These are phyloP conservation scores for Galaxea fascicularis DNA, from an alignment of 92 coral and sea anemone genomes.

Conservation along the genomic window DNA sequence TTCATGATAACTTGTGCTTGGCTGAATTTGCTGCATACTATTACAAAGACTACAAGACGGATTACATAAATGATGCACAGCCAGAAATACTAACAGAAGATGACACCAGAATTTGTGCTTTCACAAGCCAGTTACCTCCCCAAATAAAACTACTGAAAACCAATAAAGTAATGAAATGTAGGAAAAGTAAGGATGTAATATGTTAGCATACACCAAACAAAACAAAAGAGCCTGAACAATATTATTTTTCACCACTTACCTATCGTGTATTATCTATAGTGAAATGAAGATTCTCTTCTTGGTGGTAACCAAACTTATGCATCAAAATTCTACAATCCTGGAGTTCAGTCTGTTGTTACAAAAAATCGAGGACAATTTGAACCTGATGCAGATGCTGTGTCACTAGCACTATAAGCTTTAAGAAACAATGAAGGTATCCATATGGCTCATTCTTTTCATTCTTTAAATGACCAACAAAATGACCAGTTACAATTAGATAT, in stretches of 20 bases:
- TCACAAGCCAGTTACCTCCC: no score
- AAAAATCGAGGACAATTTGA: slow-evolving; percentile 64
- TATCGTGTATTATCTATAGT: slow-evolving; percentile 62
- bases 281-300: slow-evolving; percentile 58
- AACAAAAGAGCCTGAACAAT: slow-evolving; percentile 58
- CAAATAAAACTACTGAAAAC: slow-evolving; percentile 40
- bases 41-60: slow-evolving; percentile 54
- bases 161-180: slow-evolving; percentile 54
- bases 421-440: slow-evolving; percentile 56
- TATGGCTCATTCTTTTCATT: slow-evolving; percentile 51
- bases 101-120: no score
- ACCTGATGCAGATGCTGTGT: slow-evolving; percentile 75
- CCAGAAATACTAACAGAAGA: slow-evolving; percentile 54
- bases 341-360: slow-evolving; percentile 64
- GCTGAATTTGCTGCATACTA: slow-evolving; percentile 78
- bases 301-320: slow-evolving; percentile 68
- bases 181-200: slow-evolving; percentile 49
- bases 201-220: slow-evolving; percentile 57
- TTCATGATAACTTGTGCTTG: slow-evolving; percentile 40
- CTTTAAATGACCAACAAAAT: slow-evolving; percentile 76
- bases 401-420: slow-evolving; percentile 63
- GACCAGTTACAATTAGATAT: slow-evolving; percentile 44
- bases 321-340: slow-evolving; percentile 66
- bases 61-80: slow-evolving; percentile 68
- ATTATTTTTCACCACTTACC: slow-evolving; percentile 56